Evolutionary conservation across 2,888 invertebrate species (phyloP).

Genomic region (Patella depressa): DNA sequence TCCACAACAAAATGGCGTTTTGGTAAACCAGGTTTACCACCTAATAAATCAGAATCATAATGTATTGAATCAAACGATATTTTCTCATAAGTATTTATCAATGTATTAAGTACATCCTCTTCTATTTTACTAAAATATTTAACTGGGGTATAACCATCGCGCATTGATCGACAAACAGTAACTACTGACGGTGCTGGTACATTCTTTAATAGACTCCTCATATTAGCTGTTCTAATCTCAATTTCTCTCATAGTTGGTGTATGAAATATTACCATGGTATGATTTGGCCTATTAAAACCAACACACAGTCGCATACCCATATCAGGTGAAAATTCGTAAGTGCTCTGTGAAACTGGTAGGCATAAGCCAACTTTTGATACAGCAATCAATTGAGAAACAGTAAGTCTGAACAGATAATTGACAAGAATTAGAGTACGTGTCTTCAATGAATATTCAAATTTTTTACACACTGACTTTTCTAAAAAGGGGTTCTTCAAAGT

Average conservation of each 20-base stretch:
- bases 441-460: not conserved
- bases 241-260: constrained; percentile 44
- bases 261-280: constrained; percentile 45
- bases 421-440: not conserved
- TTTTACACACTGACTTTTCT: not conserved
- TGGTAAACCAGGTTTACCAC: constrained; percentile 55
- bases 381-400: constrained; percentile 41
- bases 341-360: constrained; percentile 45
- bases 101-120: constrained; percentile 39
- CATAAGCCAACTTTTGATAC: constrained; percentile 54
- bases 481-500: not conserved
- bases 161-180: constrained; percentile 58
- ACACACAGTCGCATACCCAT: constrained; percentile 40
- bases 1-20: constrained; percentile 4
- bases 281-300: constrained; percentile 51
- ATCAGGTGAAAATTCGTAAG: constrained; percentile 27
- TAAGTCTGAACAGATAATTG: constrained; percentile 32
- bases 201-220: constrained; percentile 40
- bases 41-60: constrained; percentile 58
- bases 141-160: constrained; percentile 65
- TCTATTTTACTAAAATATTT: constrained; percentile 52
- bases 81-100: constrained; percentile 38
- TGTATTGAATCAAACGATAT: constrained; percentile 35
- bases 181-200: constrained; percentile 43
- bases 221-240: constrained; percentile 29